Percentiles rank a stretch among this genome's conserved stretches.
These are phyloP conservation scores for Perca fluviatilis DNA, from an alignment of 2,113 vertebrate species.

Conservation along the genomic window DNA sequence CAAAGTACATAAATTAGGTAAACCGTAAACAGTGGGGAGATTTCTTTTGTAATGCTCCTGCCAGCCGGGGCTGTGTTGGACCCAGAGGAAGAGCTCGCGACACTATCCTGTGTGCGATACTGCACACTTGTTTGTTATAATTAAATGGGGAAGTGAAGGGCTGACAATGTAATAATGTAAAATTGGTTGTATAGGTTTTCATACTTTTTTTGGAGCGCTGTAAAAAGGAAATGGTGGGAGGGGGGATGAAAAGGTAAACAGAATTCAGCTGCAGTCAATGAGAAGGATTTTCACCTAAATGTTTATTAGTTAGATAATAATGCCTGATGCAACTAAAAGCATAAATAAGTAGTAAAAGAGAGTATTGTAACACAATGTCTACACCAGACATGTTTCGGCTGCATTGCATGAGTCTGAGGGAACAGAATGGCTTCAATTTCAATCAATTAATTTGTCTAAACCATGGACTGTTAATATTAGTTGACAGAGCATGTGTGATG, in stretches of 20 bases:
- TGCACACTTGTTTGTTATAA: constrained; percentile 11
- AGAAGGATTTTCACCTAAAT: neutral
- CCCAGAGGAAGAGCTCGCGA: constrained; percentile 8
- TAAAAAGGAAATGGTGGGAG: neutral
- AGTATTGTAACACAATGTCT: no score
- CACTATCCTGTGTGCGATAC: neutral
- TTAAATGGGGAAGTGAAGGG: neutral
- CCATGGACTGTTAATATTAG: no score
- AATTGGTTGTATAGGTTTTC: neutral
- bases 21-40: constrained; percentile 47
- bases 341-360: no score
- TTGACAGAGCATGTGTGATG: no score
- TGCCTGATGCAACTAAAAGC: neutral
- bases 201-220: neutral
- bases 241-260: neutral
- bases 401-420: neutral
- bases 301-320: neutral
- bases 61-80: neutral
- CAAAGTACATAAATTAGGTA: constrained; percentile 57
- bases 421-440: neutral
- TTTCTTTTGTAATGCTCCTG: constrained; percentile 30
- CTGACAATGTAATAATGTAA: neutral
- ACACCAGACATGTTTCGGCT: neutral
- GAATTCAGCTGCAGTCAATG: neutral
- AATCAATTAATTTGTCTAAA: neutral